A percentile compares a stretch with the other conserved stretches of the same genome.
Evolutionary conservation across 2,797 vertebrate species (phyloP).

Genomic region (Columba guinea): DNA sequence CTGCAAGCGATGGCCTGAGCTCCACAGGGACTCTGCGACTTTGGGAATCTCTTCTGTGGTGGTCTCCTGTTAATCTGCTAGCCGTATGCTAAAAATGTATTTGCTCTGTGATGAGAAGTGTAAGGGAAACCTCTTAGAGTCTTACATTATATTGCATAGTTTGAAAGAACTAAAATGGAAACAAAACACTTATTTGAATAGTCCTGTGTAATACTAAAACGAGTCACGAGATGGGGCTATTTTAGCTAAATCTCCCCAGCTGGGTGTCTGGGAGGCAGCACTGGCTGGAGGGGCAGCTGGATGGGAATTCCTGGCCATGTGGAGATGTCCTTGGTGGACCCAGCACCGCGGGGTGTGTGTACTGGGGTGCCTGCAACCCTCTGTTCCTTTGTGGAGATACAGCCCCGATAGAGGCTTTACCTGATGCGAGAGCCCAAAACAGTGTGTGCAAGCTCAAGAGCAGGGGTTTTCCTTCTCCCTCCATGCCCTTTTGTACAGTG

Average conservation of each 20-base stretch:
- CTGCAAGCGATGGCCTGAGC: not conserved
- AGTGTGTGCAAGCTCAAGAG: rapidly evolving
- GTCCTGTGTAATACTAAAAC: not conserved
- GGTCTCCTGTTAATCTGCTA: not conserved
- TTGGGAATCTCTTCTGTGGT: not conserved
- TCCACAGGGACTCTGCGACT: not conserved
- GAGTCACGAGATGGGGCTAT: conserved; percentile 12
- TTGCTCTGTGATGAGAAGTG: not conserved
- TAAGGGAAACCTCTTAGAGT: not conserved
- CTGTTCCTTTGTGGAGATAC: rapidly evolving
- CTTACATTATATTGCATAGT: rapidly evolving
- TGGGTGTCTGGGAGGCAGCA: too few species aligned
- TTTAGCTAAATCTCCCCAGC: not conserved
- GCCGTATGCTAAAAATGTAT: rapidly evolving
- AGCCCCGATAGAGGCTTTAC: not conserved
- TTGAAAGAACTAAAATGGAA: not conserved
- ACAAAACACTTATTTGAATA: rapidly evolving
- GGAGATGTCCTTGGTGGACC: not conserved
- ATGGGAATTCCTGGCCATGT: rapidly evolving
- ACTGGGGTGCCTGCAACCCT: rapidly evolving
- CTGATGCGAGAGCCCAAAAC: rapidly evolving
- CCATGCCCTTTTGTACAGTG: rapidly evolving
- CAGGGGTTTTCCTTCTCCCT: not conserved
- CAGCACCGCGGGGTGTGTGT: rapidly evolving
- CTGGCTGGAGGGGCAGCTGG: not conserved